Evolutionary conservation across 2,888 invertebrate genomes (phyloP), one percentile per base, ranked within the genome.

Genomic region (Hipparchia sbordonii): DNA sequence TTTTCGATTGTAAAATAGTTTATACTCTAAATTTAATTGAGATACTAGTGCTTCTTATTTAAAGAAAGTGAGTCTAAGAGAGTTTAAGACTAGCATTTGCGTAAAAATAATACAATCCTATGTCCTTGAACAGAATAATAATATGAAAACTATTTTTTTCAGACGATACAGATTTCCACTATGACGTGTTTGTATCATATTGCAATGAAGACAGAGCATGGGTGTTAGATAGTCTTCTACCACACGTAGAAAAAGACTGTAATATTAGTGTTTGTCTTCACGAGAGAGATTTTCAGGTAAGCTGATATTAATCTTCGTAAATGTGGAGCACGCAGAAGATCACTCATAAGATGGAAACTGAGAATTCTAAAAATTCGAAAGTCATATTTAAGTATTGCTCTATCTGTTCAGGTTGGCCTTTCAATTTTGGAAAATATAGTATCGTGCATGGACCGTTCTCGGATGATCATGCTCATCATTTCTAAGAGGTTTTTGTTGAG

Each of bases 361-460:
- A 39, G 39, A 2, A 9, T 51, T 51, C 51, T 10, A 56, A 6
- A 13, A 7, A 13, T n/a, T 13, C 6, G 6, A 56, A 13, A 6
- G 39, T 23, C 23, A 23, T 23, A 23, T 23, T 23, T 23, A 23
- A 23, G 23, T 23, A 23, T 23, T 3, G 10, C 51, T 7, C 2
- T 13, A 2, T 13, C 13, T 56, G 73, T 75, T 2, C 82, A 94
- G 94, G 95, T 95, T n/a, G 96, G 96, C 0, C 89, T 95, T 0
- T 95, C 95, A 4, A 96, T 96, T 72, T 84, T 96, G 75, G 96
- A 96, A 81, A 96, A 96, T 78, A 96, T 96, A 76, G 94, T 96
- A 0, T 94, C 95, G 0, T 95, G 95, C 80, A 96, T 96, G 94
- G 96, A 96, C 78, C 92, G 95, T 1, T 96, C 96, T 0, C 88